Percentiles rank a stretch among this genome's conserved stretches.
phyloP scores from a whole-genome alignment of 2,888 invertebrate species.

The Nephrotoma guestfalica region DNA sequence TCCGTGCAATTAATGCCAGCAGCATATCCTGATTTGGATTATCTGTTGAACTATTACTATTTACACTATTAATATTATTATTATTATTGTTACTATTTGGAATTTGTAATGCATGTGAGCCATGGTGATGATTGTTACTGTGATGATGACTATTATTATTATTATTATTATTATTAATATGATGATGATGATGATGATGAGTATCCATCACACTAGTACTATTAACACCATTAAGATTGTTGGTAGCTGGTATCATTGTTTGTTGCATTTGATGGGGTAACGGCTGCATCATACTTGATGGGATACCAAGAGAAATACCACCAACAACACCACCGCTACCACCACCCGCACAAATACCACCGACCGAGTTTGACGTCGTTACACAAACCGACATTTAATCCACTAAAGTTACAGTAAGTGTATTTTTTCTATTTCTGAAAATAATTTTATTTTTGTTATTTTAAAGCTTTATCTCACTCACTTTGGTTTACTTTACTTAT shows the following conservation, averaged over 20 bases:
- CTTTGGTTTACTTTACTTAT: not conserved
- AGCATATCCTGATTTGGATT: slow-evolving; percentile 73
- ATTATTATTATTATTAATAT: not conserved
- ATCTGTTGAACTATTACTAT: slow-evolving; percentile 16
- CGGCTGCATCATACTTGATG: slow-evolving; percentile 27
- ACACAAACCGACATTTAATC: slow-evolving; percentile 16
- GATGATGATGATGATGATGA: slow-evolving; percentile 8
- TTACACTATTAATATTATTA: not conserved
- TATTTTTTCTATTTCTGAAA: not conserved
- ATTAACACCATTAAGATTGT: slow-evolving; percentile 8
- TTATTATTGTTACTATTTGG: not conserved
- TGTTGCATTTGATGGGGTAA: slow-evolving; percentile 13
- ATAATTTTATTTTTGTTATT: not conserved
- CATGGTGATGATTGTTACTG: slow-evolving; percentile 5
- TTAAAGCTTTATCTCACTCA: not conserved
- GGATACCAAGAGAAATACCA: not conserved
- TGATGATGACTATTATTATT: slow-evolving; percentile 1
- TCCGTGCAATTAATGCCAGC: slow-evolving; percentile 67
- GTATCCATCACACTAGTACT: slow-evolving; percentile 11
- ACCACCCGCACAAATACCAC: slow-evolving; percentile 5
- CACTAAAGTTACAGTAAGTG: not conserved
- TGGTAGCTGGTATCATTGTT: not conserved
- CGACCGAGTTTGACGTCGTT: slow-evolving; percentile 11
- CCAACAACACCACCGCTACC: not conserved
- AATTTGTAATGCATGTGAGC: slow-evolving; percentile 11